Evolutionary conservation across 1,140 invertebrate genomes (phyloP).

Genomic region (Diplogasteroides magnus): DNA sequence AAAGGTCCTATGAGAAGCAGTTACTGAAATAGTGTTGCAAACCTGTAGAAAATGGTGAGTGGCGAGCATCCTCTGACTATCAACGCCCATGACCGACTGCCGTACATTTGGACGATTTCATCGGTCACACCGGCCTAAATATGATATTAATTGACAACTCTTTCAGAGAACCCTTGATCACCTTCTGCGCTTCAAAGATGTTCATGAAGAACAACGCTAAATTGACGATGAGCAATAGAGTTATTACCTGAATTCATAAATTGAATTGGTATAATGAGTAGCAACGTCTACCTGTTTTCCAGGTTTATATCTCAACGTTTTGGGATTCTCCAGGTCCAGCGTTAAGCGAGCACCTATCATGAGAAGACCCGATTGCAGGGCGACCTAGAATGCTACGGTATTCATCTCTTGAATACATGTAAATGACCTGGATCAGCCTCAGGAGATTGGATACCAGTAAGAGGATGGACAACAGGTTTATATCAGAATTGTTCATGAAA

Average conservation of each 20-base stretch:
- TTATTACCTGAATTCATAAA: constrained; percentile 8
- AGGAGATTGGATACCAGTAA: constrained; percentile 22
- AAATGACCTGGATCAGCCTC: constrained; percentile 6
- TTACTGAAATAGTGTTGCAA: not conserved
- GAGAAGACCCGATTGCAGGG: constrained; percentile 22
- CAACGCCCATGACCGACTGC: constrained; percentile 22
- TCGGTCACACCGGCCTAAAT: constrained; percentile 19
- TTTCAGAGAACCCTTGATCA: too few relatives aligned
- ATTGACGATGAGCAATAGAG: constrained; percentile 26
- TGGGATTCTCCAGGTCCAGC: constrained; percentile 9
- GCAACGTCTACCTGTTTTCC: constrained; percentile 25
- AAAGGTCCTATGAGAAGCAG: not conserved
- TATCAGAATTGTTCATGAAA: constrained; percentile 14
- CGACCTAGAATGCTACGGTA: constrained; percentile 19
- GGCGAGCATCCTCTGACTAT: constrained; percentile 27
- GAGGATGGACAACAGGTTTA: constrained; percentile 9
- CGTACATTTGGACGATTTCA: constrained; percentile 26
- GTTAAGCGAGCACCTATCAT: constrained; percentile 10
- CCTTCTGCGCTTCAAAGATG: constrained; percentile 30
- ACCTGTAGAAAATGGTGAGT: constrained; percentile 27
- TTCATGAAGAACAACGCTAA: constrained; percentile 26
- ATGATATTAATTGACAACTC: not conserved
- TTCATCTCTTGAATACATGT: not conserved
- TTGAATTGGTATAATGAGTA: not conserved
- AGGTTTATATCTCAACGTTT: constrained; percentile 25